phyloP scores from a whole-genome alignment of 2,888 invertebrate genomes.

The Tenodera sinensis region DNA sequence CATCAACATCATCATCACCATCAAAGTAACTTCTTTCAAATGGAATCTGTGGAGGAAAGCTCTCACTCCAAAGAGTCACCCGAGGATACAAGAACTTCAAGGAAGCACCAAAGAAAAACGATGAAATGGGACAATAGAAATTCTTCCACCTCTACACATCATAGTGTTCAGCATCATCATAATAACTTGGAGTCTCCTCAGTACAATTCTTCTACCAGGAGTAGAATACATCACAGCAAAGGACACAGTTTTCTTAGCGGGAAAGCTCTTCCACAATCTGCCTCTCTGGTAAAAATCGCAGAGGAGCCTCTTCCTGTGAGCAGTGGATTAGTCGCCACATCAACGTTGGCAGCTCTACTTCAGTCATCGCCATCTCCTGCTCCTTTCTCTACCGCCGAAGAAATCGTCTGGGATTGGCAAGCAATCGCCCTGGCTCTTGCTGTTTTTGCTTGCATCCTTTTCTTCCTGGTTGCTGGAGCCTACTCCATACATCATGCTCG shows the following conservation, averaged over 20 bases:
- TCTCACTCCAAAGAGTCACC: background rate
- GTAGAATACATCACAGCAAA: background rate
- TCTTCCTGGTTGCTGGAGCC: constrained; percentile 72
- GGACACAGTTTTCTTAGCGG: background rate
- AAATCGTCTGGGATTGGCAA: constrained; percentile 67
- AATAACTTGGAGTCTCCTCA: constrained; percentile 33
- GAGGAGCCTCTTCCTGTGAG: background rate
- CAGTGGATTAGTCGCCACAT: background rate
- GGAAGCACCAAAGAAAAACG: background rate
- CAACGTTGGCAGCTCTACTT: background rate
- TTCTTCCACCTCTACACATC: background rate
- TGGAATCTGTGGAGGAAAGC: background rate
- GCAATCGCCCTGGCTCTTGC: constrained; percentile 68
- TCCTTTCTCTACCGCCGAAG: constrained; percentile 47
- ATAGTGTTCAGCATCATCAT: background rate
- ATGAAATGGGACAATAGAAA: background rate
- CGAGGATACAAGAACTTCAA: background rate
- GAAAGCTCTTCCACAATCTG: background rate
- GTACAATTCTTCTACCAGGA: background rate
- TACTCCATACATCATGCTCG: constrained; percentile 73
- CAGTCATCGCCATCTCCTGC: background rate
- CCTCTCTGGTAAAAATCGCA: background rate
- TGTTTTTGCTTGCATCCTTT: constrained; percentile 71
- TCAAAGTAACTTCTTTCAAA: background rate
- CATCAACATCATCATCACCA: constrained; percentile 21